Evolutionary conservation across 2,888 invertebrate species (phyloP), one percentile per base, ranked within the genome.

Genomic region (Proisotoma minuta): DNA sequence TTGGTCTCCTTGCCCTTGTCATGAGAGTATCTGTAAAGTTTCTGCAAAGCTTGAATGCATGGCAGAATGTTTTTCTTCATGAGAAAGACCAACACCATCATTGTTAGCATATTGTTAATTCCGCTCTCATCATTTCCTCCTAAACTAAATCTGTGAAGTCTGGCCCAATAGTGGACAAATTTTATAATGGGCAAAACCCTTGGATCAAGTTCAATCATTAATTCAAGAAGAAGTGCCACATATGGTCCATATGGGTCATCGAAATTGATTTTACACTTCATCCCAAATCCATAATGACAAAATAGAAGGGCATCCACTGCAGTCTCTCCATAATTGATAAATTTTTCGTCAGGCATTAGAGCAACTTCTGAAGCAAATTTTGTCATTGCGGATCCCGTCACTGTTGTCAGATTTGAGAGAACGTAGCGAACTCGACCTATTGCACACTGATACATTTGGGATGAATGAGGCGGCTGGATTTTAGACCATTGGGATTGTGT

Each of bases 141-240:
- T n/a, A n/a, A n/a, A 22, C 22, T 54, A 20, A 54, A 54, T 5
- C 54, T 18, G n/a, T 39, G 12, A 10, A 39, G 8, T 20, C 54
- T 34, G 4, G 39, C 29, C 34, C 34, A 54, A 20, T 54, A 54
- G 28, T 39, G 54, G 18, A 54, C 18, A 20, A 54, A 54, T 20
- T 28, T 22, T 12, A 54, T 18, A 23, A 54, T 22, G 3, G 54
- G 54, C 2, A 54, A 20, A 23, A 54, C 54, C 3, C 34, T 18
- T 3, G 29, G 26, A 12, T 54, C 54, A 4, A 54, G 3, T 15
- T 4, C 8, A 15, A 22, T 10, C 15, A 39, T 27, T 10, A 39
- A 39, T 39, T n/a, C 24, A 18, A 54, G n/a, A 3, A 54, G 27
- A 3, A 39, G 39, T 20, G 54, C 29, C 4, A 54, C 39, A 22